Percentiles rank a stretch among this genome's conserved stretches.
Conservation (phyloP, 1,140 invertebrate genomes). For the Brachionus manjavacas region DNA sequence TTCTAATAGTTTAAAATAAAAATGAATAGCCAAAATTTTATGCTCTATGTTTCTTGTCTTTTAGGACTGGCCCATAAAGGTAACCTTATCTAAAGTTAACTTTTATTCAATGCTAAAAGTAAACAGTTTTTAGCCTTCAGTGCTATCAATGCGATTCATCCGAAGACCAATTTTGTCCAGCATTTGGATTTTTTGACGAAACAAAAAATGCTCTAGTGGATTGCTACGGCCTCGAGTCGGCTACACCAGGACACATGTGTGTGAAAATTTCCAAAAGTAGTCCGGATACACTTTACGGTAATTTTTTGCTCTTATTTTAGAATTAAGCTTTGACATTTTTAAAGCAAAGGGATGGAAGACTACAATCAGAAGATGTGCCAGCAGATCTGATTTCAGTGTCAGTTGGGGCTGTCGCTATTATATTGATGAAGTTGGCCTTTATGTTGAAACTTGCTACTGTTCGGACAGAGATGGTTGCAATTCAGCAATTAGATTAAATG, state of each 20-base stretch:
- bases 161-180: slow-evolving; percentile 41
- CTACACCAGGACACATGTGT: slow-evolving; percentile 39
- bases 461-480: slow-evolving; percentile 41
- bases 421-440: slow-evolving; percentile 37
- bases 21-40: background rate
- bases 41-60: background rate
- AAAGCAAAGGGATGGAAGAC: slow-evolving; percentile 41
- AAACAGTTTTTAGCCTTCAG: slow-evolving; percentile 1
- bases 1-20: background rate
- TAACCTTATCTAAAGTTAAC: background rate
- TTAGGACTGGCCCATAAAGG: background rate
- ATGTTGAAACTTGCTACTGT: slow-evolving; percentile 39
- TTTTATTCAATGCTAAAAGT: background rate
- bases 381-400: slow-evolving; percentile 35
- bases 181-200: slow-evolving; percentile 43
- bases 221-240: slow-evolving; percentile 39
- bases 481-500: background rate
- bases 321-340: background rate
- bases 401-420: slow-evolving; percentile 37
- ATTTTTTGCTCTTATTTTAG: background rate
- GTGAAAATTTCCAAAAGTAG: slow-evolving; percentile 40
- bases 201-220: slow-evolving; percentile 42
- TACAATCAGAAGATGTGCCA: slow-evolving; percentile 13
- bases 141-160: slow-evolving; percentile 42
- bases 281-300: slow-evolving; percentile 41